These are phyloP conservation scores for Anas platyrhynchos DNA, from an alignment of 2,113 vertebrate genomes.

Conservation along the genomic window DNA sequence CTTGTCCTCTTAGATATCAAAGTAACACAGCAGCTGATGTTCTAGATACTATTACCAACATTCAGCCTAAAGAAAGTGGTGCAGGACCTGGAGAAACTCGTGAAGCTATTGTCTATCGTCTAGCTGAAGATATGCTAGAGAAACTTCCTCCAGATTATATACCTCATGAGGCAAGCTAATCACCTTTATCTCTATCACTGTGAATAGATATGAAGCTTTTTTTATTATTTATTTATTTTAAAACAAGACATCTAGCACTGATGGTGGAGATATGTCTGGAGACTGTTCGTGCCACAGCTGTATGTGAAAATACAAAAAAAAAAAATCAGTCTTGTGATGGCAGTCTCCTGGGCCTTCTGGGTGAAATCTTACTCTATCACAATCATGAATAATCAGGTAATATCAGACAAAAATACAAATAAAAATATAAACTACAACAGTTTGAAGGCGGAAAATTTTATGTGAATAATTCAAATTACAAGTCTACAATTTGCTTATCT, in stretches of 20 bases:
- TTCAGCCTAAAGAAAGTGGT: slow-evolving; percentile 82
- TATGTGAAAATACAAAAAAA: background rate
- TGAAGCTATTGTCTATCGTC: slow-evolving; percentile 76
- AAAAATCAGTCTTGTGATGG: background rate
- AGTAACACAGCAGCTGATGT: slow-evolving; percentile 78
- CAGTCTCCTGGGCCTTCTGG: background rate
- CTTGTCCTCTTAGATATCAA: slow-evolving; percentile 74
- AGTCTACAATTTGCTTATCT: background rate
- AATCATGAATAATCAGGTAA: background rate
- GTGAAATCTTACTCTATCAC: background rate
- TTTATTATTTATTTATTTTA: background rate
- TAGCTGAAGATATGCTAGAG: slow-evolving; percentile 81
- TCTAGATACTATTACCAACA: slow-evolving; percentile 80
- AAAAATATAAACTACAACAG: background rate
- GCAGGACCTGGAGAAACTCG: slow-evolving; percentile 79
- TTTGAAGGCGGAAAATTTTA: background rate
- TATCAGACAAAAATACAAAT: background rate
- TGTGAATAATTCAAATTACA: background rate
- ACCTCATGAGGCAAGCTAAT: slow-evolving; percentile 76
- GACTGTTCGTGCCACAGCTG: background rate
- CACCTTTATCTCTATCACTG: background rate
- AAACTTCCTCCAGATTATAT: slow-evolving; percentile 80
- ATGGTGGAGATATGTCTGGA: background rate
- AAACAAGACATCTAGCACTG: background rate
- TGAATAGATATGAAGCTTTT: background rate